Percentiles rank a stretch among this genome's conserved stretches.
These are phyloP conservation scores for Nomada hirtipes DNA, from an alignment of 2,888 invertebrate species.

Conservation along the genomic window DNA sequence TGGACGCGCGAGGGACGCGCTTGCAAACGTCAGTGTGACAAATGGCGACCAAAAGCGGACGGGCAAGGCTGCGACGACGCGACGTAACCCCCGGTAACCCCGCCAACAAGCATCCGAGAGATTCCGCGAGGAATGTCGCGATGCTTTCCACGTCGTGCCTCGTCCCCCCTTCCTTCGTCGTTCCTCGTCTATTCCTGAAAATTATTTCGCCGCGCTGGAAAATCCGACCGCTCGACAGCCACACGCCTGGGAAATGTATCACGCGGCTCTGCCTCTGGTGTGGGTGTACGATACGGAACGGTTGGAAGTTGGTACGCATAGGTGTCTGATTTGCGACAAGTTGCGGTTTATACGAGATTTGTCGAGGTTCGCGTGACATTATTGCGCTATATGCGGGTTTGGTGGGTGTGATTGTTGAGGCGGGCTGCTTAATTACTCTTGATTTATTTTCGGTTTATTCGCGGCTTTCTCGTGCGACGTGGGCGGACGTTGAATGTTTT, in stretches of 20 bases:
- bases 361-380: neutral
- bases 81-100: conserved; percentile 69
- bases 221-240: conserved; percentile 4
- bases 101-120: conserved; percentile 50
- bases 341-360: neutral
- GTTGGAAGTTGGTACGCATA: neutral
- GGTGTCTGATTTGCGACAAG: neutral
- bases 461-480: too few relatives aligned
- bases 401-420: too few relatives aligned
- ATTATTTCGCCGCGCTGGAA: conserved; percentile 46
- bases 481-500: too few relatives aligned
- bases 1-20: conserved; percentile 65
- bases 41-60: conserved; percentile 71
- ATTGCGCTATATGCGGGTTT: too few relatives aligned
- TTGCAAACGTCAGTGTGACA: conserved; percentile 73
- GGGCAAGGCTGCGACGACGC: conserved; percentile 62
- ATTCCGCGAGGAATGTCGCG: conserved; percentile 46
- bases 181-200: conserved; percentile 27
- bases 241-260: conserved; percentile 1
- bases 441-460: too few relatives aligned
- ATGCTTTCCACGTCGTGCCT: conserved; percentile 39
- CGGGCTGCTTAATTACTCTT: too few relatives aligned
- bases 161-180: conserved; percentile 8
- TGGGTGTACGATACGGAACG: neutral
- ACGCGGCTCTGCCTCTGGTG: too few relatives aligned